Conservation (phyloP, 2,797 vertebrate species). For the Gambusia yucatana region DNA sequence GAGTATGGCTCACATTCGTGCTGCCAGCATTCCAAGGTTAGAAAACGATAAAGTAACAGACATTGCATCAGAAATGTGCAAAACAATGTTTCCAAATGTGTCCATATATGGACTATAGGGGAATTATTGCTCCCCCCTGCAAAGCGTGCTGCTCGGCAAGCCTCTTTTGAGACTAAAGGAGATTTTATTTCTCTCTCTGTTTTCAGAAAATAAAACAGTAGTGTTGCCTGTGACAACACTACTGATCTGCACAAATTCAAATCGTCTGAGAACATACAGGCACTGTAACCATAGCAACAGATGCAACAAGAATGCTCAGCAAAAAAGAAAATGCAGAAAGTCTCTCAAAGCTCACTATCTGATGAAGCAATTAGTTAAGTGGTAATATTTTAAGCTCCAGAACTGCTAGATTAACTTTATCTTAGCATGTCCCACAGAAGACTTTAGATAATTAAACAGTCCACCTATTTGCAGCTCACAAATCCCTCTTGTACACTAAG, state of each 20-base stretch:
- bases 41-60: not conserved
- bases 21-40: not conserved
- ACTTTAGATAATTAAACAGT: conserved; percentile 59
- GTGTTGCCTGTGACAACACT: not conserved
- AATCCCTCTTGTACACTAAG: conserved; percentile 20
- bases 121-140: not conserved
- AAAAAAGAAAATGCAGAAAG: conserved; percentile 29
- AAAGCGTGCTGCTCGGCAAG: not conserved
- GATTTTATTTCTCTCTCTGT: not conserved
- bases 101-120: not conserved
- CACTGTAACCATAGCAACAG: conserved; percentile 35
- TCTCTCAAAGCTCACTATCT: conserved; percentile 29
- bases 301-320: conserved; percentile 28
- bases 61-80: not conserved
- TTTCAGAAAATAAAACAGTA: not conserved
- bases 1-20: not conserved
- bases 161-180: not conserved
- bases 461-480: conserved; percentile 45
- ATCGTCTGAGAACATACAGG: not conserved
- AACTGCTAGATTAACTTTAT: conserved; percentile 49
- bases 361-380: conserved; percentile 39
- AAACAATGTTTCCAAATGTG: not conserved
- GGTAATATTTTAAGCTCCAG: conserved; percentile 20
- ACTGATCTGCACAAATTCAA: not conserved
- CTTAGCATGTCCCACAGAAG: conserved; percentile 40